These are phyloP conservation scores for Nephrotoma flavescens DNA, from an alignment of 2,888 invertebrate species.

Conservation along the genomic window DNA sequence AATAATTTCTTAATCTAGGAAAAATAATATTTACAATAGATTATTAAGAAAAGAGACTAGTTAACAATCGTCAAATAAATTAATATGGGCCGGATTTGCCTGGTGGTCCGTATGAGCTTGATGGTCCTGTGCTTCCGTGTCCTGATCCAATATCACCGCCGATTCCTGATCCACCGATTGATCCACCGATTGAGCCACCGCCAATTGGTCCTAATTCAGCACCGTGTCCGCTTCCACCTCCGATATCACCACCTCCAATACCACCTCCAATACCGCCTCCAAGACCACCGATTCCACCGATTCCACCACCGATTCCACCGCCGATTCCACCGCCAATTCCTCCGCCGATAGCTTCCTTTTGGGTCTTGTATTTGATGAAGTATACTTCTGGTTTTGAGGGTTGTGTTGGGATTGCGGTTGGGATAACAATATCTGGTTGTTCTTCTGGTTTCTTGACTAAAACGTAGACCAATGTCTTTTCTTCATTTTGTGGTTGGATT, in stretches of 20 bases:
- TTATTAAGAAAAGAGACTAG: slow-evolving; percentile 17
- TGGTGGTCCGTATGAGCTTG: slow-evolving; percentile 46
- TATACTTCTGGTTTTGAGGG: slow-evolving; percentile 82
- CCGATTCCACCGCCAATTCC: slow-evolving; percentile 21
- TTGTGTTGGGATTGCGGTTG: slow-evolving; percentile 62
- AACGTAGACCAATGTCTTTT: slow-evolving; percentile 79
- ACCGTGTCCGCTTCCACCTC: slow-evolving; percentile 16
- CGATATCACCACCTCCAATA: slow-evolving; percentile 17
- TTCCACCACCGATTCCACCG: slow-evolving; percentile 13
- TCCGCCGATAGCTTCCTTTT: slow-evolving; percentile 19
- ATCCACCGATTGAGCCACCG: slow-evolving; percentile 17
- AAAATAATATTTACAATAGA: slow-evolving; percentile 17
- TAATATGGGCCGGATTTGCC: slow-evolving; percentile 52
- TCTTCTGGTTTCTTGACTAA: slow-evolving; percentile 80
- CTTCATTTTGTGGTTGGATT: slow-evolving; percentile 65
- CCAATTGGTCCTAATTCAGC: slow-evolving; percentile 15
- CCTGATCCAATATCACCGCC: slow-evolving; percentile 8
- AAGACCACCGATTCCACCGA: slow-evolving; percentile 12
- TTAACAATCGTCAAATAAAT: slow-evolving; percentile 15
- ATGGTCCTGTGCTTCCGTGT: slow-evolving; percentile 20
- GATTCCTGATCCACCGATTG: slow-evolving; percentile 16
- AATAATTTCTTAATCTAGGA: slow-evolving; percentile 11
- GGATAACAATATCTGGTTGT: slow-evolving; percentile 63
- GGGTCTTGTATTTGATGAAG: slow-evolving; percentile 48
- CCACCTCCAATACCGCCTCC: slow-evolving; percentile 15